Evolutionary conservation across 2,888 invertebrate species (phyloP).

Genomic region (Trisateles emortualis): DNA sequence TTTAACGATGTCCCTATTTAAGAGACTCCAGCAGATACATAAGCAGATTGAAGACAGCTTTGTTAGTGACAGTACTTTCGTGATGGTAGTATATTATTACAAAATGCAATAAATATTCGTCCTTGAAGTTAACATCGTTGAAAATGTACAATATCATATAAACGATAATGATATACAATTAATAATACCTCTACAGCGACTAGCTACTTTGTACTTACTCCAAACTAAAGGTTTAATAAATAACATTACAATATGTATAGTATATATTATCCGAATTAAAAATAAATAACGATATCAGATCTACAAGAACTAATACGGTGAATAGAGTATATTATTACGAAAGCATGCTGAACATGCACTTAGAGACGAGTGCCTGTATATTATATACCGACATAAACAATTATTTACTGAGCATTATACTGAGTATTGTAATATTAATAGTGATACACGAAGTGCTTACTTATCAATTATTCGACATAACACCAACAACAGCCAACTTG

Average conservation of each 20-base stretch:
- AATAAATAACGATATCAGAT: slow-evolving; percentile 53
- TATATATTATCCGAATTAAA: slow-evolving; percentile 35
- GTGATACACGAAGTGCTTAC: slow-evolving; percentile 58
- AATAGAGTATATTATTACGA: slow-evolving; percentile 60
- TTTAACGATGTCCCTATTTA: slow-evolving; percentile 15
- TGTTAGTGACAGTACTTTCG: slow-evolving; percentile 54
- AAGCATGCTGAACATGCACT: slow-evolving; percentile 80
- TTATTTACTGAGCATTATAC: slow-evolving; percentile 56
- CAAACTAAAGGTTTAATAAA: slow-evolving; percentile 51
- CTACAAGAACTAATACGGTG: slow-evolving; percentile 60
- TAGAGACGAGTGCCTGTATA: slow-evolving; percentile 61
- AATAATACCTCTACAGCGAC: slow-evolving; percentile 66
- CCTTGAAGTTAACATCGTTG: slow-evolving; percentile 27
- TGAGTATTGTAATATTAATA: slow-evolving; percentile 65
- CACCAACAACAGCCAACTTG: slow-evolving; percentile 67
- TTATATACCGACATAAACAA: slow-evolving; percentile 55
- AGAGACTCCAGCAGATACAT: slow-evolving; percentile 27
- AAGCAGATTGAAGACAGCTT: slow-evolving; percentile 41
- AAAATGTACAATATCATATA: slow-evolving; percentile 14
- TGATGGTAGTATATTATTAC: slow-evolving; percentile 42
- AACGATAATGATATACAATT: slow-evolving; percentile 31
- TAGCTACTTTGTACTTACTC: slow-evolving; percentile 80
- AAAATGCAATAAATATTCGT: slow-evolving; percentile 43
- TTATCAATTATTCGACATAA: slow-evolving; percentile 51
- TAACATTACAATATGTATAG: slow-evolving; percentile 45